Percentiles rank a stretch among this genome's conserved stretches.
phyloP scores from a whole-genome alignment of 2,113 vertebrate species.

The Callopanchax toddi region DNA sequence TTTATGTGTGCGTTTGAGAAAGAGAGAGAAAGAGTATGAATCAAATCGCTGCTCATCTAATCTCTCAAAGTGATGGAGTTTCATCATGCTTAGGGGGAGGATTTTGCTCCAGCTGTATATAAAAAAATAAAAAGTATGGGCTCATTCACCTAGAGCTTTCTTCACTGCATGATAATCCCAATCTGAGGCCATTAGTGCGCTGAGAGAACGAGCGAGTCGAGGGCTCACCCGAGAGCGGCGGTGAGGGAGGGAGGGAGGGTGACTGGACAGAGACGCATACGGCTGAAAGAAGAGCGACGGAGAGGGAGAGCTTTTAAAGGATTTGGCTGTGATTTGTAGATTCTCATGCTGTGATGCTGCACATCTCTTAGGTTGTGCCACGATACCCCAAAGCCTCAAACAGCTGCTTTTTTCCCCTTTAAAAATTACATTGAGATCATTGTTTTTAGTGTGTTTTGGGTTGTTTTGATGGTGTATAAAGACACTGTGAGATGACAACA shows the following conservation, averaged over 20 bases:
- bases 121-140: conserved; percentile 54
- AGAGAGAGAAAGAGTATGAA: conserved; percentile 25
- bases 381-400: conserved; percentile 44
- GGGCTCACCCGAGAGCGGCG: conserved; percentile 41
- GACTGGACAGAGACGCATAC: conserved; percentile 52
- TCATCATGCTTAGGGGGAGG: conserved; percentile 34
- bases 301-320: conserved; percentile 80
- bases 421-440: conserved; percentile 19
- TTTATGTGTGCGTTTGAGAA: neutral
- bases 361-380: conserved; percentile 62
- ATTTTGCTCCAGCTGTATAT: conserved; percentile 49
- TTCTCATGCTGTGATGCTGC: conserved; percentile 73
- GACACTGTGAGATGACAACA: conserved; percentile 66
- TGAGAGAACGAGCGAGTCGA: conserved; percentile 50
- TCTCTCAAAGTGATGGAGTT: conserved; percentile 70
- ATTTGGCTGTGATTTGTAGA: conserved; percentile 82
- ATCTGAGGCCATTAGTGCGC: conserved; percentile 79
- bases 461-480: conserved; percentile 40
- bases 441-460: conserved; percentile 28
- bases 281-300: conserved; percentile 36
- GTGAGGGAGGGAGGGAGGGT: conserved; percentile 26
- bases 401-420: conserved; percentile 45
- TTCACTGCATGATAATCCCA: conserved; percentile 82
- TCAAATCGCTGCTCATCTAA: conserved; percentile 69
- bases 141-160: conserved; percentile 68